Evolutionary conservation across 1,140 invertebrate genomes (phyloP), one percentile per base, ranked within the genome.

Genomic region (Drosophila lini): DNA sequence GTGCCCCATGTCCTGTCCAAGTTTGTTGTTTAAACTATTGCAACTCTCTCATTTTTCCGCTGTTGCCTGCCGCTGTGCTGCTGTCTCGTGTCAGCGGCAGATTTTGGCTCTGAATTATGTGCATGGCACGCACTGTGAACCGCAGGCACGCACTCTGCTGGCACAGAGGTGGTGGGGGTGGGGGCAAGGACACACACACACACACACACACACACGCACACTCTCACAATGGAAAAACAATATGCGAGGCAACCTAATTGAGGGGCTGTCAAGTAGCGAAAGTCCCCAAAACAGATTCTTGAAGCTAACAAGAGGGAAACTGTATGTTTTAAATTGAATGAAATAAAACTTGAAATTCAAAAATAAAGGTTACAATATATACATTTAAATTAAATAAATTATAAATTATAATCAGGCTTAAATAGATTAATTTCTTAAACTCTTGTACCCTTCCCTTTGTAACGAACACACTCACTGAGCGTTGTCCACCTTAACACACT

Each of bases 21-120:
- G 79, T 81, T 81, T 81, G 79, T 81, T 81, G 73, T 81, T 81
- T 63, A 81, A 81, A 81, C 79, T 81, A 81, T 81, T 77, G 73
- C 79, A 57, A 71, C 58, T 57, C 69, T 70, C 65, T 60, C 67
- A 81, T 81, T 78, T 81, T 81, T 80, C 34, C 61, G 48, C 40
- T 64, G 25, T 48, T 71, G 42, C 59, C 40, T 71, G 42, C 59
- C 34, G 59, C 32, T 47, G 41, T 65, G 59, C 36, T 61, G 71
- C 60, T 68, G 45, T 65, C 52, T 55, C 57, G 48, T 81, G 79
- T 81, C 79, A 78, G 61, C 79, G 61, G 60, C 79, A 81, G 79
- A 81, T 81, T 81, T 81, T 41, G 78, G 67, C 74, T 81, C 62
- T 81, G 79, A 81, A 81, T 81, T 81, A 81, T 81, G 79, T 77